Evolutionary conservation across 2,888 invertebrate genomes (phyloP).

Genomic region (Ecdyonurus torrentis): DNA sequence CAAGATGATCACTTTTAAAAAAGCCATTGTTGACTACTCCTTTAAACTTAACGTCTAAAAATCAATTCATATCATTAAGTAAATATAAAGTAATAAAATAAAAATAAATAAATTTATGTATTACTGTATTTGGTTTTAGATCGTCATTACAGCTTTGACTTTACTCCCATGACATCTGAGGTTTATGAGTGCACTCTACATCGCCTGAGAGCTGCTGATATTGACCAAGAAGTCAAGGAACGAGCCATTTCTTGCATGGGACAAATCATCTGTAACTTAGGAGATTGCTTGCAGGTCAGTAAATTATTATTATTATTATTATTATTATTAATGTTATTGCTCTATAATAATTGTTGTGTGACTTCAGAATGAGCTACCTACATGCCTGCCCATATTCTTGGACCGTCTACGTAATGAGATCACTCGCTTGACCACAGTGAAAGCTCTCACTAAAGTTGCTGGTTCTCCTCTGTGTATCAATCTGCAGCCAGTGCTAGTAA

Average conservation of each 20-base stretch:
- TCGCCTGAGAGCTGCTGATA: conserved; percentile 82
- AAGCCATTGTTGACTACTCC: too few species aligned
- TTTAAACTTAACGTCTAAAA: too few species aligned
- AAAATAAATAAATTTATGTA: not conserved
- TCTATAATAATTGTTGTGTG: conserved; percentile 14
- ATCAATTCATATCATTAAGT: too few species aligned
- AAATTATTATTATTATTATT: not conserved
- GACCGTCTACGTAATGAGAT: conserved; percentile 94
- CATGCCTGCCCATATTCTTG: conserved; percentile 85
- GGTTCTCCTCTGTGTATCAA: conserved; percentile 76
- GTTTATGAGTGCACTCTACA: conserved; percentile 67
- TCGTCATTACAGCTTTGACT: conserved; percentile 43
- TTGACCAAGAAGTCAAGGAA: conserved; percentile 99
- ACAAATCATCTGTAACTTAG: conserved; percentile 82
- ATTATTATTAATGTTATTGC: not conserved
- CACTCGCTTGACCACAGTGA: conserved; percentile 88
- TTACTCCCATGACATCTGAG: conserved; percentile 41
- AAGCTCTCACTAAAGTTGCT: conserved; percentile 87
- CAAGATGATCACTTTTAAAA: too few species aligned
- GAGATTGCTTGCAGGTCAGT: conserved; percentile 54
- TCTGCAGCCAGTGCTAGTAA: conserved; percentile 59
- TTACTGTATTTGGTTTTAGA: not conserved
- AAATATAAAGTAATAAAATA: too few species aligned
- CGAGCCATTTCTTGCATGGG: conserved; percentile 95
- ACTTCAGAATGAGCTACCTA: conserved; percentile 54